phyloP scores from a whole-genome alignment of 2,797 vertebrate species.

The Girardinus metallicus region DNA sequence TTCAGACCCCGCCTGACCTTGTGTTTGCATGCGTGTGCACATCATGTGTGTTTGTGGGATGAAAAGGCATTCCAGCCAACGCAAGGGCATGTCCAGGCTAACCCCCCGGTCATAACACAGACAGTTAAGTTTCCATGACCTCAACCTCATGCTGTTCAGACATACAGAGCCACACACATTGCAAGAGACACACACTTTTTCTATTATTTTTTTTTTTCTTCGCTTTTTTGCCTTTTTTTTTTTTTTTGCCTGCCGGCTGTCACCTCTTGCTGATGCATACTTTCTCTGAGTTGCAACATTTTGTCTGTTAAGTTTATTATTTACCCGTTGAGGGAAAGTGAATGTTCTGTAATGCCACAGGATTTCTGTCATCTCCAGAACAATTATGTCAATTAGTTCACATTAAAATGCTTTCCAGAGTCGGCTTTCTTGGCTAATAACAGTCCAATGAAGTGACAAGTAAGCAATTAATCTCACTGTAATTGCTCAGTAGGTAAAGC shows the following conservation, averaged over 20 bases:
- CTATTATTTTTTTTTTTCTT: background rate
- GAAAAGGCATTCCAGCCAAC: conserved; percentile 63
- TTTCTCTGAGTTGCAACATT: conserved; percentile 43
- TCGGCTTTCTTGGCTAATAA: conserved; percentile 67
- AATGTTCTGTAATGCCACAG: conserved; percentile 56
- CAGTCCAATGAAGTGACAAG: conserved; percentile 70
- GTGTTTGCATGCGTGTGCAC: conserved; percentile 20
- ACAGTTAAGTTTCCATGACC: conserved; percentile 75
- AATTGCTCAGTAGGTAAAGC: conserved; percentile 71
- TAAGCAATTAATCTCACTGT: conserved; percentile 70
- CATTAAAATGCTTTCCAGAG: conserved; percentile 69
- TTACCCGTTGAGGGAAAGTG: conserved; percentile 58
- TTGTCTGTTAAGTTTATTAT: conserved; percentile 60
- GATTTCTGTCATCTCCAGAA: conserved; percentile 67
- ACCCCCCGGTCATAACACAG: conserved; percentile 66
- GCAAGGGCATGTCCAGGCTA: conserved; percentile 68
- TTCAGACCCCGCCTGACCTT: conserved; percentile 38
- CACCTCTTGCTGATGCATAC: conserved; percentile 27
- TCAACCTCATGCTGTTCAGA: conserved; percentile 64
- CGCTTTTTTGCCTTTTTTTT: conserved; percentile 3
- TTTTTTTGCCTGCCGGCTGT: conserved; percentile 31
- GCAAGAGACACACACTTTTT: conserved; percentile 13
- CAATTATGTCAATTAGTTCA: conserved; percentile 72
- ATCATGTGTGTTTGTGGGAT: conserved; percentile 40
- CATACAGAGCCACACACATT: conserved; percentile 22